These are phyloP conservation scores for Tinea trinotella DNA, from an alignment of 2,888 invertebrate genomes.

Conservation along the genomic window DNA sequence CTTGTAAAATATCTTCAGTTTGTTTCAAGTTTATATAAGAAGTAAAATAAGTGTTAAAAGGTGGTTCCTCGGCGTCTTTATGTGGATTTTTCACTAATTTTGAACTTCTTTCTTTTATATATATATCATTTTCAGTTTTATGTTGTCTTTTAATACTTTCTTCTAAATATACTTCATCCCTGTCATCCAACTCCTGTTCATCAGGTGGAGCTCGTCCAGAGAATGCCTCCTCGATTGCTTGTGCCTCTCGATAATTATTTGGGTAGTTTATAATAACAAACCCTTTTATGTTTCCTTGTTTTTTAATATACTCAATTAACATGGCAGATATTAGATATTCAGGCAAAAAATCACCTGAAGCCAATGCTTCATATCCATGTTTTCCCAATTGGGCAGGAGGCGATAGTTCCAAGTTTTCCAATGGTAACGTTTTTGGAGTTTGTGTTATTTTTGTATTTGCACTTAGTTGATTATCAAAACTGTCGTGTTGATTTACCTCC, in stretches of 20 bases:
- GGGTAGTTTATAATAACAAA: constrained; percentile 79
- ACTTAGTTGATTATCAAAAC: background rate
- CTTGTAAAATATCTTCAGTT: constrained; percentile 52
- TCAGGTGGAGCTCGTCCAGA: constrained; percentile 64
- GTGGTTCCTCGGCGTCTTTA: constrained; percentile 37
- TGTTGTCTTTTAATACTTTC: constrained; percentile 49
- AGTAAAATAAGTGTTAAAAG: constrained; percentile 70
- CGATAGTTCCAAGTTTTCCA: constrained; percentile 68
- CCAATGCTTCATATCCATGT: constrained; percentile 67
- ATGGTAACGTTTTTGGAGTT: constrained; percentile 73
- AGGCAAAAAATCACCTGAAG: constrained; percentile 64
- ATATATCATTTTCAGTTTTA: constrained; percentile 47
- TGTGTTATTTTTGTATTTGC: constrained; percentile 64
- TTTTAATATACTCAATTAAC: constrained; percentile 74
- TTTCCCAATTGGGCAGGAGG: constrained; percentile 67
- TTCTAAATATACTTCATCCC: constrained; percentile 55
- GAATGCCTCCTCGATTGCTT: constrained; percentile 72
- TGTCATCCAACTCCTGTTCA: constrained; percentile 41
- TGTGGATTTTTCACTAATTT: constrained; percentile 67
- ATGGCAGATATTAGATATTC: constrained; percentile 71
- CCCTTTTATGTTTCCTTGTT: constrained; percentile 57
- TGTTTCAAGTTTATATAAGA: constrained; percentile 66
- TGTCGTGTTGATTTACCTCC: constrained; percentile 31
- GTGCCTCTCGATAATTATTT: constrained; percentile 68
- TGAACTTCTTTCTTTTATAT: constrained; percentile 53